Base-by-base conservation (phyloP, 2,113 vertebrate genomes). In the Thalassarche chlororhynchos region DNA sequence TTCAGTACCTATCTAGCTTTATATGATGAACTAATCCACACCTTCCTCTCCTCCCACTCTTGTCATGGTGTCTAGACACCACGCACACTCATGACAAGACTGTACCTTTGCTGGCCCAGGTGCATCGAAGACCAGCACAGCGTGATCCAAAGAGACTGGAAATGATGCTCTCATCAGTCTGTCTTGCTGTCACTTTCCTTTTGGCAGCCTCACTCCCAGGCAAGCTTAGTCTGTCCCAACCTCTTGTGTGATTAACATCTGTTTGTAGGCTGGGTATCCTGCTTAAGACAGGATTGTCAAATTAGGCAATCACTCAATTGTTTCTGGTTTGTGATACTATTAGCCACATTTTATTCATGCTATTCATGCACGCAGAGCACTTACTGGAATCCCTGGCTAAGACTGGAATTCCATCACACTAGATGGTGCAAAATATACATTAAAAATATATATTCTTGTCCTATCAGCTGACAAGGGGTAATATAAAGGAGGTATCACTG, bases 271-370 rank as follows among this genome's bases (percentile, higher is more conserved):
- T 57, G 21, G 32, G 12, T 54, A 16, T 58, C 9, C 21, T 9
- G 2, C 32, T 77, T 84, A 26, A 70, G 21, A 28, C 17, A 57
- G 44, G 42, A 58, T 31, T 64, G 8, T 38, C 31, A 11, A 14
- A 66, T 5, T 0, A 5, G 21, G 4, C 46, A 7, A 4, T 44
- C 14, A 25, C 4, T 54, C 34, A 69, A 2, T 24, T 12, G 1
- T 58, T 90, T 92, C 29, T 85, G 26, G 7, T 83, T 76, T 42
- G 15, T 38, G n/a, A 54, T 55, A 15, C 2, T 44, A 19, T 34
- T 69, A 80, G 20, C 8, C 20, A 38, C 12, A 42, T 69, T 91
- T 87, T 52, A 52, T 57, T 69, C 72, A n/a, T 0, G 5, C 2
- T 61, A 36, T 31, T 90, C 42, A 40, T 61, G 17, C 15, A 28